These are phyloP conservation scores for Leiothrix lutea DNA, from an alignment of 2,113 vertebrate genomes.

Conservation along the genomic window DNA sequence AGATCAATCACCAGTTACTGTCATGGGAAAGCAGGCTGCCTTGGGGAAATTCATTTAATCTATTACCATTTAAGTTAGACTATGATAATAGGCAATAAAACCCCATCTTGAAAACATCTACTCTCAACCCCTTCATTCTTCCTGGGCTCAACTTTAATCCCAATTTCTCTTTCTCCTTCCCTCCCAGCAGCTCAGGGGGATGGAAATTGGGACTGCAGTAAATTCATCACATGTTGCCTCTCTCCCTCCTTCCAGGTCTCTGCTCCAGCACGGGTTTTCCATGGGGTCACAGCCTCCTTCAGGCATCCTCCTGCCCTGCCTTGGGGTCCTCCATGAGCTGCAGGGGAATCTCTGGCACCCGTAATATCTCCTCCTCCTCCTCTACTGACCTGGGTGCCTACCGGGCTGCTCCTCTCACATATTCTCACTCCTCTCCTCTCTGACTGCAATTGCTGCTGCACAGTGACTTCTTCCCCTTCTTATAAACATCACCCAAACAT, in stretches of 20 bases:
- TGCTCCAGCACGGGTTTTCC: background rate
- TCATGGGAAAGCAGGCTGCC: background rate
- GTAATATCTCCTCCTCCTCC: background rate
- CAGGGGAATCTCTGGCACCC: background rate
- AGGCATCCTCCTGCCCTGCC: background rate
- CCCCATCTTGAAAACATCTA: too few relatives aligned
- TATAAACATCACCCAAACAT: fast-evolving
- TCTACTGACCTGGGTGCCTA: background rate
- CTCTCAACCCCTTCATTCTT: background rate
- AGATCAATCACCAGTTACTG: background rate
- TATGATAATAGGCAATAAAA: background rate
- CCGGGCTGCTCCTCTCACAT: background rate
- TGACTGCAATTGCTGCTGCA: background rate
- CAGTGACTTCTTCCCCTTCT: background rate
- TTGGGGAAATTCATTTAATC: background rate
- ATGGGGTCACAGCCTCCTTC: background rate
- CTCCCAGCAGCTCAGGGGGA: background rate
- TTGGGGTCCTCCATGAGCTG: background rate
- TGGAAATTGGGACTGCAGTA: background rate
- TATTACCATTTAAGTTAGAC: background rate
- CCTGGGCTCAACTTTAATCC: background rate
- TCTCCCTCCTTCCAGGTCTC: background rate
- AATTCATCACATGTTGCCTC: background rate
- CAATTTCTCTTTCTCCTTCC: background rate
- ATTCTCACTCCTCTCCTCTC: background rate